Base-by-base conservation (phyloP, 2,113 vertebrate genomes). In the Myanophis thanlyinensis region DNA sequence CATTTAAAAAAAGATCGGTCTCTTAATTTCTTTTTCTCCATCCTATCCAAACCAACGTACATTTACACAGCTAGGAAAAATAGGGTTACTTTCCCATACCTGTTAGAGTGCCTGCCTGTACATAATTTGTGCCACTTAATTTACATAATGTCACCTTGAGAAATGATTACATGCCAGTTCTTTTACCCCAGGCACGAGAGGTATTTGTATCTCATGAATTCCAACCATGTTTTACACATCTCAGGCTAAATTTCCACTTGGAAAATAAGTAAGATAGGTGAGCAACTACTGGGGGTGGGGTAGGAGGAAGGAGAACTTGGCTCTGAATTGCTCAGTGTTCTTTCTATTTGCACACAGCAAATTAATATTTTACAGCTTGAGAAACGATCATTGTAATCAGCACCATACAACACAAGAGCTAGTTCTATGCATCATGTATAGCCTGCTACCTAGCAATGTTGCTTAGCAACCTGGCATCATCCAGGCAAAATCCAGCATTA, bases 401-500 rank as follows among this genome's bases (percentile, higher is more conserved):
- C 91, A 13, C 84, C 0, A 85, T 90, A 85, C 90, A 91, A 91
- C 87, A 62, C 91, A 87, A 93, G 93, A 84, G 86, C 95, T 94
- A 0, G 95, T 6, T 23, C 96, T 0, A 93, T 89, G 96, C 91
- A n/a, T 92, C 96, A 93, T 88, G 96, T 96, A 96, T 95, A 30
- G 93, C 94, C 93, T 94, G 88, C 97, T 96, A 97, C 97, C 97
- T 67, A 96, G 91, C 87, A 1, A 91, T 93, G 97, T 98, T 97
- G 97, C 98, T 96, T 97, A 97, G 98, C 97, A 97, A 98, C 98
- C 0, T 93, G 87, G 93, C 95, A 94, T 95, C 97, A 96, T 97
- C 96, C 94, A 93, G 96, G 97, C n/a, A 95, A 87, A 97, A 91
- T 96, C 94, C 95, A 92, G 96, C 97, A 93, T 95, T 95, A 90